These are phyloP conservation scores for Elgaria multicarinata DNA, from an alignment of 2,113 vertebrate genomes.

Conservation along the genomic window DNA sequence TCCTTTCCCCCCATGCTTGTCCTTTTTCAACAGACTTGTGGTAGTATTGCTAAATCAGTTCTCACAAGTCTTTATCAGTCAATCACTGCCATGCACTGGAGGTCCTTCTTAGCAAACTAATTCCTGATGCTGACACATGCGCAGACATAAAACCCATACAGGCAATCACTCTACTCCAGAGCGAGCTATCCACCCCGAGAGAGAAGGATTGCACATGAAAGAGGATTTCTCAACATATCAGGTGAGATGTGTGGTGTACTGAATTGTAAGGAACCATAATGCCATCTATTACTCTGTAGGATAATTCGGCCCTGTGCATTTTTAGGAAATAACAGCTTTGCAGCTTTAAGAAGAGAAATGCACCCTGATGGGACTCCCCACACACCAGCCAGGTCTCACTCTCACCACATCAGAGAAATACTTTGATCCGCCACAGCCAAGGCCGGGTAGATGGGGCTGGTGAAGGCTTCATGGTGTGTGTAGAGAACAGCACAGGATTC, in stretches of 20 bases:
- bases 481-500: slow-evolving; percentile 81
- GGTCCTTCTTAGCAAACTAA: neutral
- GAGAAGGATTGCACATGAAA: neutral
- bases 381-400: fast-evolving
- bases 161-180: neutral
- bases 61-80: neutral
- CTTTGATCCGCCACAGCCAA: slow-evolving; percentile 88
- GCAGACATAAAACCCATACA: too few relatives aligned
- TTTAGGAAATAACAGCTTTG: neutral
- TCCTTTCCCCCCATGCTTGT: neutral
- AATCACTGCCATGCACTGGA: neutral
- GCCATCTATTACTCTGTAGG: too few relatives aligned
- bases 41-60: neutral
- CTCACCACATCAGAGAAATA: slow-evolving; percentile 72
- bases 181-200: neutral
- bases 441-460: slow-evolving; percentile 80
- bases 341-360: neutral
- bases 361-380: neutral
- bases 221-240: neutral
- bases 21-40: neutral
- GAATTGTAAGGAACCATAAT: too few relatives aligned
- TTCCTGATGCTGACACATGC: neutral
- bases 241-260: neutral
- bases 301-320: neutral
- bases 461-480: slow-evolving; percentile 74